Evolutionary conservation across 2,888 invertebrate species (phyloP), one percentile per base, ranked within the genome.

Genomic region (Aethes cnicana): DNA sequence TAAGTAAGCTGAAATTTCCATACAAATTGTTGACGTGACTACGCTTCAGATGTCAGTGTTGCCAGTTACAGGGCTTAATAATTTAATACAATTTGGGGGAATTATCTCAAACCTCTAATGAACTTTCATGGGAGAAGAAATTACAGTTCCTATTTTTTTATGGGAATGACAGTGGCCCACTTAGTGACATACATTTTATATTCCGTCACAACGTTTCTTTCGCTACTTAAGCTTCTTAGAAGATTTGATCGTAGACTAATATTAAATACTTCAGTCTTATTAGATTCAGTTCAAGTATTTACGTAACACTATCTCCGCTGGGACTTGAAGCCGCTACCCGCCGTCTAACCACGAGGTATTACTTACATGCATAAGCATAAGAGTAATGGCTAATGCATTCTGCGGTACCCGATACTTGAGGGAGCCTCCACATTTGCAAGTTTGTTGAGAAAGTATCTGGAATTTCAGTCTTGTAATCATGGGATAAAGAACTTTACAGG

Each of bases 321-420:
- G 41, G 41, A 42, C 4, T 18, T 17, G 2, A 26, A 28, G 17
- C 28, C 41, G 18, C 28, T 20, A 2, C 11, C 41, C 28, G 41
- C 28, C 26, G 41, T 26, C 16, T 42, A 42, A 42, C 41, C 41
- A 28, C 28, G n/a, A 26, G 41, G 26, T 42, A 17, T 42, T 28
- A 16, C 41, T 42, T 42, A 42, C 41, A 41, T 41, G 17, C 26
- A 28, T 20, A n/a, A n/a, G 7, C 18, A 18, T 11, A 28, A 23
- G 9, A 25, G 39, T 25, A 39, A 39, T 25, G 16, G 21, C 25
- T 39, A 39, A 39, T 39, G n/a, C 16, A 39, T 25, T 39, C 39
- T 9, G 39, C 12, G 39, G 41, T 42, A 28, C 28, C 28, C 18
- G 28, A 39, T 39, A 39, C 39, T 25, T 17, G 2, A 6, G 39